A percentile compares a stretch with the other conserved stretches of the same genome.
Conservation (phyloP, 2,888 invertebrate genomes). For the Xanthorhoe spadicearia region DNA sequence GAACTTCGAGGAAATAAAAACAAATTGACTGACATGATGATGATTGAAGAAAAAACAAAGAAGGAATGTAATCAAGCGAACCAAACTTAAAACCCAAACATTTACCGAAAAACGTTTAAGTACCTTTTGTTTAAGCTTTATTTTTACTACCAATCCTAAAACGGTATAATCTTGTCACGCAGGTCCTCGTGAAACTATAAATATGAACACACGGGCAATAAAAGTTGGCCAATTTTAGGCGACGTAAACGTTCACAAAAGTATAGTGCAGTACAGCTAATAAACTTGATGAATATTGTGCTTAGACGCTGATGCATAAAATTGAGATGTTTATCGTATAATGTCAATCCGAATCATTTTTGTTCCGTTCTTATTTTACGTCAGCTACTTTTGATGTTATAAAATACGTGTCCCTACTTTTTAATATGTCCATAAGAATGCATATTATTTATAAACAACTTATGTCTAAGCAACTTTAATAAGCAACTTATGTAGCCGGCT, state of each 20-base stretch:
- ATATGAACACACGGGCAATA: neutral
- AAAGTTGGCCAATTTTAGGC: neutral
- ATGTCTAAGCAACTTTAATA: too few species aligned
- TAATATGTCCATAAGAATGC: too few species aligned
- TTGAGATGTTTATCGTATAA: too few species aligned
- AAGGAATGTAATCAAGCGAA: neutral
- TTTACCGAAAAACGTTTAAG: neutral
- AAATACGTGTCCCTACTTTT: too few species aligned
- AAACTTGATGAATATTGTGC: too few species aligned
- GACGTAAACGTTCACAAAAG: neutral
- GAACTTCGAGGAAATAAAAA: neutral
- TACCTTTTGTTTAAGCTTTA: neutral
- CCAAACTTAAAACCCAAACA: neutral
- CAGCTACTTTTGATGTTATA: too few species aligned
- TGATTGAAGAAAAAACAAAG: neutral
- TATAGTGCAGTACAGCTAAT: too few species aligned
- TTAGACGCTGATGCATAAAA: too few species aligned
- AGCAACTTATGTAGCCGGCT: too few species aligned
- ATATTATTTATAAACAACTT: too few species aligned
- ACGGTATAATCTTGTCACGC: slow-evolving; percentile 20
- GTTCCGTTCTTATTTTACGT: too few species aligned
- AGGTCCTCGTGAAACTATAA: slow-evolving; percentile 16
- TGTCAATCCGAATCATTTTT: too few species aligned
- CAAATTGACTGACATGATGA: neutral
- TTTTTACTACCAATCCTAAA: slow-evolving; percentile 5